phyloP scores from a whole-genome alignment of 92 coral and sea anemone genomes.

The Blastomussa wellsi region DNA sequence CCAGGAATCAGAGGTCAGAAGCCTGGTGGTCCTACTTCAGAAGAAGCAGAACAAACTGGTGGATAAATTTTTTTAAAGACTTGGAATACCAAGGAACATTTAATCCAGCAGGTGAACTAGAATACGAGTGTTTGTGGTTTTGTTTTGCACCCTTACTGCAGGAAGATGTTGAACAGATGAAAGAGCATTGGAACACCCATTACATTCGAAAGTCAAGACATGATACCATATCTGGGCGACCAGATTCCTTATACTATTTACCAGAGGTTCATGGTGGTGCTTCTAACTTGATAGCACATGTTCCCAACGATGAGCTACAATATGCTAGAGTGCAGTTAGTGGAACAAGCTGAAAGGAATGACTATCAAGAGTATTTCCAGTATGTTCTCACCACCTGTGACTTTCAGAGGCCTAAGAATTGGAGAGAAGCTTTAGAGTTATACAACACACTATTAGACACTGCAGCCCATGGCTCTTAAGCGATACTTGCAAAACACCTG shows the following conservation, averaged over 20 bases:
- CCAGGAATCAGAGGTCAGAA: constrained; percentile 49
- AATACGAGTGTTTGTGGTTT: constrained; percentile 58
- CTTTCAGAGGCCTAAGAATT: constrained; percentile 40
- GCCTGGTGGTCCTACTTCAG: constrained; percentile 53
- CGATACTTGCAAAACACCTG: not conserved
- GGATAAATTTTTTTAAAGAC: constrained; percentile 49
- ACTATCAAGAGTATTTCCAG: constrained; percentile 65
- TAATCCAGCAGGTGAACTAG: constrained; percentile 50
- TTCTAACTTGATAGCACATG: constrained; percentile 45
- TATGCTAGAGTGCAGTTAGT: constrained; percentile 61
- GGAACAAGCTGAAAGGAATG: constrained; percentile 47
- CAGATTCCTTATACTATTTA: constrained; percentile 71
- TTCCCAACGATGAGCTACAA: constrained; percentile 54
- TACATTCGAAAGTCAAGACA: constrained; percentile 66
- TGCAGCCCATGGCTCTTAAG: constrained; percentile 52
- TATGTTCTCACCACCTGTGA: constrained; percentile 55
- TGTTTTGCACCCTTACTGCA: constrained; percentile 51
- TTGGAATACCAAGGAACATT: constrained; percentile 47
- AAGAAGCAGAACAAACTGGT: constrained; percentile 49
- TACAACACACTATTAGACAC: constrained; percentile 23
- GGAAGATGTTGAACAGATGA: constrained; percentile 43
- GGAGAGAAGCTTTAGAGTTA: constrained; percentile 53
- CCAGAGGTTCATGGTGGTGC: constrained; percentile 57
- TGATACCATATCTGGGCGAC: constrained; percentile 69
- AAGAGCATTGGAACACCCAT: constrained; percentile 76